Base-by-base conservation (phyloP, 1,140 invertebrate genomes). In the Solenopsis fugax region DNA sequence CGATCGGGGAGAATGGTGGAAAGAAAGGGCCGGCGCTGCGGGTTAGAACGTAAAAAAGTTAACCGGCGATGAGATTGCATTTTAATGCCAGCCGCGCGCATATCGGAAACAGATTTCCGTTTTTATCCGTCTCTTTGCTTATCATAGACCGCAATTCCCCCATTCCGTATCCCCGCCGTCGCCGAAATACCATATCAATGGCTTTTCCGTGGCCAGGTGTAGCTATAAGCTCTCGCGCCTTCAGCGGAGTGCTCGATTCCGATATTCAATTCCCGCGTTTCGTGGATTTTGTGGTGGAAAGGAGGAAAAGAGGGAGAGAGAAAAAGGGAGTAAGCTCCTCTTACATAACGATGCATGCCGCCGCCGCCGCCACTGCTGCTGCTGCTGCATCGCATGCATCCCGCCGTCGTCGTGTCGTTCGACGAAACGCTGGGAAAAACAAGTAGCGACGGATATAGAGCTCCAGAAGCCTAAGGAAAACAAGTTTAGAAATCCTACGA, bases 51-150 rank as follows among this genome's bases (percentile, higher is more conserved):
- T 84, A 56, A 89, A 89, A 89, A 88, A 88, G 65, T 91, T 73
- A 89, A 80, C 64, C 64, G 85, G 58, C 48, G 65, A 86, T 87
- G 77, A 86, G 85, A 90, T 90, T 77, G 88, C 87, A 90, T 90
- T 91, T 91, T 89, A 89, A 91, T 91, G 85, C 72, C 80, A 56
- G 65, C 73, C 58, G 73, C 65, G 73, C 52, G 84, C 69, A 85
- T 91, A 91, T 91, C 80, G 89, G 88, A 91, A 91, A 91, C 67
- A 90, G 91, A 91, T 91, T 91, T 91, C 82, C 82, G 88, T 89
- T 88, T 91, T 90, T 90, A 86, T 71, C 69, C 58, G 76, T 80
- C 65, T 86, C 72, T 86, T 88, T 84, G 71, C 73, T 67, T 88
- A 58, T 76, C 82, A 85, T 85, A 85, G 82, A 85, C 82, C 82